Evolutionary conservation across 2,113 vertebrate species (phyloP).

Genomic region (Zosterops japonicus): DNA sequence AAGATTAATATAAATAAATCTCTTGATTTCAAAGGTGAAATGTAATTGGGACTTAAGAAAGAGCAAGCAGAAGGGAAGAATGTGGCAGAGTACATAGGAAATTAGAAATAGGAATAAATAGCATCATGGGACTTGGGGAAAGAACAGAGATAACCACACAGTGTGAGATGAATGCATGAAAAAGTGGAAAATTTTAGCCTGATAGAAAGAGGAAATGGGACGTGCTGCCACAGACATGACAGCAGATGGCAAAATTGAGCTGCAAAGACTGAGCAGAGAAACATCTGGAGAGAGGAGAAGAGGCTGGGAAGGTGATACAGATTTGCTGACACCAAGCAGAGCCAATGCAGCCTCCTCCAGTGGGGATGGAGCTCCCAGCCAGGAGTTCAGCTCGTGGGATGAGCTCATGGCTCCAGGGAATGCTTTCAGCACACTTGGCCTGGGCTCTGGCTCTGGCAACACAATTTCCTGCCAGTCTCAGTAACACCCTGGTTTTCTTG

Average conservation of each 20-base stretch:
- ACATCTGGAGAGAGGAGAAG: background rate
- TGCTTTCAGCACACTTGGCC: rapidly evolving
- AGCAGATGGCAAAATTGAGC: conserved; percentile 66
- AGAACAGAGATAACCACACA: conserved; percentile 8
- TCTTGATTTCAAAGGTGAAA: conserved; percentile 30
- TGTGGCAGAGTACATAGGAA: conserved; percentile 24
- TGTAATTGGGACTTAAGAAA: conserved; percentile 31
- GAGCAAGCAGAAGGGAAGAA: conserved; percentile 24
- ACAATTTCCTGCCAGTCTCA: background rate
- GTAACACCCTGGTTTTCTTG: background rate
- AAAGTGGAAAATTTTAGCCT: conserved; percentile 15
- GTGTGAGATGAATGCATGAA: conserved; percentile 41
- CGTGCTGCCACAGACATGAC: background rate
- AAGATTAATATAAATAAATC: conserved; percentile 45
- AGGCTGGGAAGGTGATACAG: background rate
- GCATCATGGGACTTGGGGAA: conserved; percentile 15
- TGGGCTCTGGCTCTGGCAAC: background rate
- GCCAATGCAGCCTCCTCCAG: background rate
- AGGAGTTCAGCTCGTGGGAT: background rate
- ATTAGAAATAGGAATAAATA: conserved; percentile 60
- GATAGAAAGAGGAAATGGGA: background rate
- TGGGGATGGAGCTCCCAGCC: rapidly evolving
- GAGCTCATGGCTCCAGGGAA: background rate
- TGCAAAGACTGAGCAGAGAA: background rate
- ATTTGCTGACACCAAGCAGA: background rate